These are phyloP conservation scores for Eriosoma lanigerum DNA, from an alignment of 1,140 invertebrate species.

Conservation along the genomic window DNA sequence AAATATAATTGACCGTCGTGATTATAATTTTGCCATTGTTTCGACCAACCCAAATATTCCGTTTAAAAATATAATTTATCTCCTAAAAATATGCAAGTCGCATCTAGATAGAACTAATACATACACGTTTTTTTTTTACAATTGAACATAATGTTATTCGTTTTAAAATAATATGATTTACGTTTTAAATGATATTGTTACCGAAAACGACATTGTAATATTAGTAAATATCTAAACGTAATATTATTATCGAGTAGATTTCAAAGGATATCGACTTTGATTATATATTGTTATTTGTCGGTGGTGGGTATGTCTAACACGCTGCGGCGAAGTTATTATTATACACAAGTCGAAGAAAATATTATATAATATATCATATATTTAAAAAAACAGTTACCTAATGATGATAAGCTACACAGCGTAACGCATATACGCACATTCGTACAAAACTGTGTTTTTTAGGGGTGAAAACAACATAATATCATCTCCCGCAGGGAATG, in stretches of 20 bases:
- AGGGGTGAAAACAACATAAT: constrained; percentile 44
- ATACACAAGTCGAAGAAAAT: neutral
- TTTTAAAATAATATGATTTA: too few relatives aligned
- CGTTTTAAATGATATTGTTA: neutral
- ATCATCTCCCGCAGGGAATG: constrained; percentile 26
- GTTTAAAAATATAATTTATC: constrained; percentile 21
- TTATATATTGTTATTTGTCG: too few relatives aligned
- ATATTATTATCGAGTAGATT: neutral
- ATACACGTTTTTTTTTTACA: too few relatives aligned
- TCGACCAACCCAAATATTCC: neutral
- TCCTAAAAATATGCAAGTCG: neutral
- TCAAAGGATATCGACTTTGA: constrained; percentile 32
- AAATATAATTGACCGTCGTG: constrained; percentile 1
- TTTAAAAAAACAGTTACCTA: neutral
- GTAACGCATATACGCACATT: neutral
- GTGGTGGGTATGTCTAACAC: too few relatives aligned
- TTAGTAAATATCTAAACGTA: too few relatives aligned
- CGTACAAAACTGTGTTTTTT: constrained; percentile 20
- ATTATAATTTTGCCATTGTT: neutral
- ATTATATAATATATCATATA: neutral
- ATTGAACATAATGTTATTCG: too few relatives aligned
- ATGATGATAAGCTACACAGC: constrained; percentile 19
- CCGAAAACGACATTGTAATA: neutral
- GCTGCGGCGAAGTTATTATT: constrained; percentile 25
- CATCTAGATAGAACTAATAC: too few relatives aligned